These are phyloP conservation scores for Neosilurus hyrtlii DNA, from an alignment of 2,797 vertebrate species.

Conservation along the genomic window DNA sequence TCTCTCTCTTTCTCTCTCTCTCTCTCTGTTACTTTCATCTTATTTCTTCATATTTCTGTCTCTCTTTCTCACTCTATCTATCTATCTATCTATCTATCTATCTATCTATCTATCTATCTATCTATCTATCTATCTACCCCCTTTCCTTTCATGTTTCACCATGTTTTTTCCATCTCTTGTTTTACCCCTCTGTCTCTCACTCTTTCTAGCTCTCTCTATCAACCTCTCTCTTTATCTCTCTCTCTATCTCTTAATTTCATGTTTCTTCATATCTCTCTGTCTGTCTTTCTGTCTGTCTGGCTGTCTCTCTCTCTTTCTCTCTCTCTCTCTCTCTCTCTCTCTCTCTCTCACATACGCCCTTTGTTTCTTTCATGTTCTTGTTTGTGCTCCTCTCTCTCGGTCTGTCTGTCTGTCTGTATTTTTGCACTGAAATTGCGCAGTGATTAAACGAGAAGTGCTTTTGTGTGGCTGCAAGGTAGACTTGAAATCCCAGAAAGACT, in stretches of 20 bases:
- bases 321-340: not conserved
- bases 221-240: not conserved
- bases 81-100: not conserved
- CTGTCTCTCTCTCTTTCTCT: not conserved
- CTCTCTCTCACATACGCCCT: not conserved
- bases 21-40: not conserved
- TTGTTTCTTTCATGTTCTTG: not conserved
- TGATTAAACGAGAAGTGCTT: not conserved
- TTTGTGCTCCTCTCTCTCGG: not conserved
- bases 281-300: too few relatives aligned
- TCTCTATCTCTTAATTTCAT: too few relatives aligned
- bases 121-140: not conserved
- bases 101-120: not conserved
- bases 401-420: not conserved
- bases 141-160: too few relatives aligned
- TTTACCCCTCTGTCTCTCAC: too few relatives aligned
- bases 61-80: not conserved
- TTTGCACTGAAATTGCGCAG: not conserved
- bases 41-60: too few relatives aligned
- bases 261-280: not conserved
- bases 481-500: conserved; percentile 12
- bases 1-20: not conserved
- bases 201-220: not conserved
- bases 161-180: too few relatives aligned
- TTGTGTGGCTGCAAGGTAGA: not conserved